Percentiles rank a stretch among this genome's conserved stretches.
Evolutionary conservation across 35 echinoderm and acorn worm genomes (phyloP).

Genomic region (Patiria miniata): DNA sequence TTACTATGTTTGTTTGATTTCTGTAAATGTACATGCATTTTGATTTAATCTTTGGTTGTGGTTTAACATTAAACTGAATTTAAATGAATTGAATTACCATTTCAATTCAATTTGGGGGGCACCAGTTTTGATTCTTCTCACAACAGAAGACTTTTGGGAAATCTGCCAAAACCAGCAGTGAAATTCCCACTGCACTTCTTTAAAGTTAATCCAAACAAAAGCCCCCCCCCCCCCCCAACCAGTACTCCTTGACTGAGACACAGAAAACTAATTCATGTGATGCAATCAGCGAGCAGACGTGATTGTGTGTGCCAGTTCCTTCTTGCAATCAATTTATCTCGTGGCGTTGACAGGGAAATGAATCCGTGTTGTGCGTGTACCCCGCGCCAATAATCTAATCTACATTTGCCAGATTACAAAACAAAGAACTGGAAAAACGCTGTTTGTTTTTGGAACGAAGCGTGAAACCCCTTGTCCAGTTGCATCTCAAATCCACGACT

Average conservation of each 20-base stretch:
- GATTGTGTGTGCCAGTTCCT: slow-evolving; percentile 25
- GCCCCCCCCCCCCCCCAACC: no score
- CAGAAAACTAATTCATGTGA: slow-evolving; percentile 24
- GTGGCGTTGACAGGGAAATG: slow-evolving; percentile 13
- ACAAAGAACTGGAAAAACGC: slow-evolving; percentile 19
- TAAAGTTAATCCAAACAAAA: slow-evolving; percentile 20
- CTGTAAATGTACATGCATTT: no score
- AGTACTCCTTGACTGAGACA: slow-evolving; percentile 8
- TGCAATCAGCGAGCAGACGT: slow-evolving; percentile 15
- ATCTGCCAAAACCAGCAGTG: no score
- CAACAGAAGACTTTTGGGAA: no score
- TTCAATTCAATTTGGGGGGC: no score
- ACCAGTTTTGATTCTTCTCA: no score
- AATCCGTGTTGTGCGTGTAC: slow-evolving; percentile 29
- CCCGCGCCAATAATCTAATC: neutral
- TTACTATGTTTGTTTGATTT: no score
- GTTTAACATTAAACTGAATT: no score
- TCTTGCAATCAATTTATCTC: slow-evolving; percentile 17
- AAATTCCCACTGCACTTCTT: neutral
- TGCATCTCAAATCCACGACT: neutral
- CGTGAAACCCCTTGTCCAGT: slow-evolving; percentile 16
- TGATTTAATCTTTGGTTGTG: no score
- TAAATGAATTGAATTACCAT: no score
- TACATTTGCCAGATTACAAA: slow-evolving; percentile 34
- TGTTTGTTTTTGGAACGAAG: slow-evolving; percentile 19